Conservation (phyloP, 1,140 invertebrate genomes). For the Hyposmocoma kahamanoa region DNA sequence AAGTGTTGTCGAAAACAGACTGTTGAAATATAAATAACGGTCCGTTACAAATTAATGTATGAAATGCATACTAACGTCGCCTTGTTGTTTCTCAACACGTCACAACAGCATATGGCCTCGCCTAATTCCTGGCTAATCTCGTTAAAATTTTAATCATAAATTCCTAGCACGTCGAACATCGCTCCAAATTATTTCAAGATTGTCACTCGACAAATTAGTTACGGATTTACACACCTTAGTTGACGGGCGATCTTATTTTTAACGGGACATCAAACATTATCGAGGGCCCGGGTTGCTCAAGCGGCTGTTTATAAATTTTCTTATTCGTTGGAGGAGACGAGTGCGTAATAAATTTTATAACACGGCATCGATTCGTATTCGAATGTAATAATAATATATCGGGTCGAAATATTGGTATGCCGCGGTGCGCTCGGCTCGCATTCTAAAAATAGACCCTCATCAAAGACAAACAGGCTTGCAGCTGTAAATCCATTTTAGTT, state of each 20-base stretch:
- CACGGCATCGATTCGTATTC: constrained; percentile 63
- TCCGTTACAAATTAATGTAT: too few relatives aligned
- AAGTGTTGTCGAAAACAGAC: too few relatives aligned
- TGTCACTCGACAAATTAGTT: constrained; percentile 65
- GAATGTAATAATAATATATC: constrained; percentile 72
- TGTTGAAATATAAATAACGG: too few relatives aligned
- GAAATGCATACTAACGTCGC: too few relatives aligned
- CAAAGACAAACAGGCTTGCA: constrained; percentile 72
- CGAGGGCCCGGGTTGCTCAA: constrained; percentile 51
- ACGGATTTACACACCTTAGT: constrained; percentile 62
- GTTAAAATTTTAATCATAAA: constrained; percentile 62
- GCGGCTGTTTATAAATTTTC: constrained; percentile 69
- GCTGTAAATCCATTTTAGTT: constrained; percentile 72
- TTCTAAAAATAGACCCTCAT: constrained; percentile 70
- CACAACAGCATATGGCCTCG: too few relatives aligned
- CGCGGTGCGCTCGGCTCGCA: constrained; percentile 58
- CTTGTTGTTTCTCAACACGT: too few relatives aligned
- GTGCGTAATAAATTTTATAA: constrained; percentile 72
- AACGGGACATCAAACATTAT: constrained; percentile 71
- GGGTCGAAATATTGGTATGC: constrained; percentile 67
- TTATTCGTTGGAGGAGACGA: constrained; percentile 61
- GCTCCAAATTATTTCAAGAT: constrained; percentile 53
- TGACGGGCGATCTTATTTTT: constrained; percentile 64
- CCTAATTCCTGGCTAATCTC: constrained; percentile 37
- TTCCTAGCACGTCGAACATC: constrained; percentile 35